These are phyloP conservation scores for Onychomys arenicola DNA, from an alignment of 2,797 vertebrate genomes.

Conservation along the genomic window DNA sequence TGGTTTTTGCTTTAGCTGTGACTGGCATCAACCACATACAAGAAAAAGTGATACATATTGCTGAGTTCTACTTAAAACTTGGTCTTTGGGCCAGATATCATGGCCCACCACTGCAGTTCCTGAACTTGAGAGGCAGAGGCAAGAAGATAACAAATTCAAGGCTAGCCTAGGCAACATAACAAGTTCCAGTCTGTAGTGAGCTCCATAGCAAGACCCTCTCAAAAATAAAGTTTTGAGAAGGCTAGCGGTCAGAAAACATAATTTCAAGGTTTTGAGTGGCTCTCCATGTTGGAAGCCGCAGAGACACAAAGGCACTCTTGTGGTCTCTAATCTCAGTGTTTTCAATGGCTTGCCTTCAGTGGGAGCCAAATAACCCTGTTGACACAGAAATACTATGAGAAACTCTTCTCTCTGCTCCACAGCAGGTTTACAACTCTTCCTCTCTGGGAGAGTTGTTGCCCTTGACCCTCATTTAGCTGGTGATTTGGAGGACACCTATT, in stretches of 20 bases:
- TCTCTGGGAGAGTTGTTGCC: neutral
- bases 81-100: neutral
- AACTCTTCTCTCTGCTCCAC: neutral
- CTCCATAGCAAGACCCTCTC: neutral
- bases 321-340: neutral
- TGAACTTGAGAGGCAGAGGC: neutral
- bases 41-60: neutral
- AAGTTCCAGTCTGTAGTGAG: neutral
- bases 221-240: neutral
- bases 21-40: neutral
- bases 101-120: neutral
- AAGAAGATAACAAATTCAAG: neutral
- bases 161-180: neutral
- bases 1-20: neutral
- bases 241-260: neutral
- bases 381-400: neutral
- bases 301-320: neutral
- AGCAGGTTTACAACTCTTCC: neutral
- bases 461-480: neutral
- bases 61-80: slow-evolving; percentile 7
- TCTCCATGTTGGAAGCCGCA: neutral
- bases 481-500: neutral
- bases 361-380: neutral
- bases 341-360: neutral
- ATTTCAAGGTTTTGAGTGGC: slow-evolving; percentile 1